Percentiles rank a stretch among this genome's conserved stretches.
Evolutionary conservation across 2,888 invertebrate species (phyloP).

Genomic region (Troides oblongomaculatus): DNA sequence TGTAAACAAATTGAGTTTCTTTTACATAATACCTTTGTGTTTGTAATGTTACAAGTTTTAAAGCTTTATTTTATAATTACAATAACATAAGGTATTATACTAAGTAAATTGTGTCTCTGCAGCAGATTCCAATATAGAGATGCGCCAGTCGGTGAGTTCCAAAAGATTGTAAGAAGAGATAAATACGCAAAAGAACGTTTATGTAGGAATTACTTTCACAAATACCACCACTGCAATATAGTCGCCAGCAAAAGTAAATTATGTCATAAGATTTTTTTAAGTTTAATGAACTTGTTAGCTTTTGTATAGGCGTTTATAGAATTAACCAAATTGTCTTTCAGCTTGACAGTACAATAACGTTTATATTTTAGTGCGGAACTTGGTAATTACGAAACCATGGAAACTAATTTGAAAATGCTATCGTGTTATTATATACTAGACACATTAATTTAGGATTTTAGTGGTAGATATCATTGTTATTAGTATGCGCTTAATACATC

Average conservation of each 20-base stretch:
- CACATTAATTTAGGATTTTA: neutral
- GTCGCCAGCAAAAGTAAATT: neutral
- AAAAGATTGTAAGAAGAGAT: too few relatives aligned
- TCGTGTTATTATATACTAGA: neutral
- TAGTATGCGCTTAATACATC: neutral
- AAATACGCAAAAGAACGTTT: too few relatives aligned
- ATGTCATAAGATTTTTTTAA: neutral
- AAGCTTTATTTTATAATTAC: too few relatives aligned
- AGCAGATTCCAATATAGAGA: too few relatives aligned
- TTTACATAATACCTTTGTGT: too few relatives aligned
- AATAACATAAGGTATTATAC: too few relatives aligned
- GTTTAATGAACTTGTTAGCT: constrained; percentile 6
- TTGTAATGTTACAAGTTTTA: too few relatives aligned
- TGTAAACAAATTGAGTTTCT: too few relatives aligned
- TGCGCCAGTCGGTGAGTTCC: too few relatives aligned
- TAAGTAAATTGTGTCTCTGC: too few relatives aligned
- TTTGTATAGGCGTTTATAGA: neutral
- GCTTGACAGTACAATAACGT: constrained; percentile 7
- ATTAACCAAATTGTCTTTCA: constrained; percentile 8
- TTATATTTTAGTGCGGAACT: constrained; percentile 4
- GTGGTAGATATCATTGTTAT: neutral
- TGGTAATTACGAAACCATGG: neutral
- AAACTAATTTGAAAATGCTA: constrained; percentile 8
- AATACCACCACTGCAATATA: too few relatives aligned
- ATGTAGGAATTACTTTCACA: too few relatives aligned